Base-by-base conservation (phyloP, 2,797 vertebrate species). In the Alosa sapidissima region DNA sequence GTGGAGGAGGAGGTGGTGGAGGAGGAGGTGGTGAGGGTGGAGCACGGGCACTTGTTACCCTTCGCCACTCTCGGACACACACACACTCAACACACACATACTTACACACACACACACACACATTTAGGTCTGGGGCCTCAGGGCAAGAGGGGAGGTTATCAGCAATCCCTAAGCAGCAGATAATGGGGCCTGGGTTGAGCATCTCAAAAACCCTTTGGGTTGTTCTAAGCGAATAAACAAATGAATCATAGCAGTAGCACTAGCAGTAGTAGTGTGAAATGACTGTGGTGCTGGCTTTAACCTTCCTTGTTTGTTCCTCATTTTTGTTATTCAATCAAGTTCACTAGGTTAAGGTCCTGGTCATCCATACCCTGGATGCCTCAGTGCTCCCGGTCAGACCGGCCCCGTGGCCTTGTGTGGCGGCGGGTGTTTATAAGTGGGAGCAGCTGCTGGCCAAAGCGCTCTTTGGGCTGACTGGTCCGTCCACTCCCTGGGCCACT, bases 1-100 rank as follows among this genome's bases (percentile, higher is more conserved):
- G 60, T 19, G 81, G 14, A 28, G 36, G 13, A 2, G 36, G 88
- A 91, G 90, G 86, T 58, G 89, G 89, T 83, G 87, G 91, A 92
- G 92, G 90, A 88, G 33, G 41, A 60, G 75, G 83, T 84, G 83
- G 0, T 49, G 81, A 82, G 41, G 49, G 75, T 60, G 89, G 83
- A 2, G 21, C 82, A 81, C 33, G 3, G 72, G 36, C 41, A 47
- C 72, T 78, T 41, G 41, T 36, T 41, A 78, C 72, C 72, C 72
- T 9, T 78, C 72, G 72, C 72, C 72, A 78, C 72, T 78, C 72
- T 2, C 5, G 41, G 72, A 58, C 55, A 21, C 19, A 58, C 55
- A 65, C 60, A 62, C 60, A 62, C 60, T 5, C 7, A 62, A 28
- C 24, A 65, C 60, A 65, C n/a, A n/a, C 24, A 62, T n/a, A 62